These are phyloP conservation scores for Drosophila mettleri DNA, from an alignment of 2,888 invertebrate genomes.

Conservation along the genomic window DNA sequence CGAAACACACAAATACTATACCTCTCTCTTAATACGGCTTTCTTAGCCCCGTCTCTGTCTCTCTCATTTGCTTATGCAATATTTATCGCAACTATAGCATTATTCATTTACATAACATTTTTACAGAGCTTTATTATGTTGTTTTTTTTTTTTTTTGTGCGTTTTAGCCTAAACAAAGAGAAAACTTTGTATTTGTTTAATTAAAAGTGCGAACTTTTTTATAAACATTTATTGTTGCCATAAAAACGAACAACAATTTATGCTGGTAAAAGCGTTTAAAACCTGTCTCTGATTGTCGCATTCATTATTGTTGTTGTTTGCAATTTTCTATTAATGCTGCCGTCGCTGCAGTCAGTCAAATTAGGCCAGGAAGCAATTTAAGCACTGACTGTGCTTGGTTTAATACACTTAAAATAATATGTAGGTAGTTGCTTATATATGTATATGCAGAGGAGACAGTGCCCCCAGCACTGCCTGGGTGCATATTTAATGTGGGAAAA, in stretches of 20 bases:
- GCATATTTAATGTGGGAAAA: constrained; percentile 75
- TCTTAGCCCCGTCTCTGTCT: background rate
- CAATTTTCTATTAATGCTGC: constrained; percentile 22
- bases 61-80: constrained; percentile 29
- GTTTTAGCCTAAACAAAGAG: constrained; percentile 16
- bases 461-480: constrained; percentile 25
- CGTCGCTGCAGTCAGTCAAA: constrained; percentile 43
- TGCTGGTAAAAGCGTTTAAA: constrained; percentile 21
- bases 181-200: constrained; percentile 29
- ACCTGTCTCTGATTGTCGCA: constrained; percentile 1
- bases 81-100: constrained; percentile 18
- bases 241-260: constrained; percentile 14
- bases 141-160: no score
- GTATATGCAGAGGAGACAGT: constrained; percentile 1
- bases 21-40: background rate
- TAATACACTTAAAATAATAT: constrained; percentile 39
- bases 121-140: constrained; percentile 10
- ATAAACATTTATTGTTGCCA: constrained; percentile 18
- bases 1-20: constrained; percentile 15
- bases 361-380: constrained; percentile 75
- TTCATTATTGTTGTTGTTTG: constrained; percentile 13
- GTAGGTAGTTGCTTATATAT: constrained; percentile 10
- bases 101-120: constrained; percentile 24
- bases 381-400: constrained; percentile 48
- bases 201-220: constrained; percentile 37